Conservation (phyloP, 1,140 invertebrate species). For the Chrysoperla carnea region DNA sequence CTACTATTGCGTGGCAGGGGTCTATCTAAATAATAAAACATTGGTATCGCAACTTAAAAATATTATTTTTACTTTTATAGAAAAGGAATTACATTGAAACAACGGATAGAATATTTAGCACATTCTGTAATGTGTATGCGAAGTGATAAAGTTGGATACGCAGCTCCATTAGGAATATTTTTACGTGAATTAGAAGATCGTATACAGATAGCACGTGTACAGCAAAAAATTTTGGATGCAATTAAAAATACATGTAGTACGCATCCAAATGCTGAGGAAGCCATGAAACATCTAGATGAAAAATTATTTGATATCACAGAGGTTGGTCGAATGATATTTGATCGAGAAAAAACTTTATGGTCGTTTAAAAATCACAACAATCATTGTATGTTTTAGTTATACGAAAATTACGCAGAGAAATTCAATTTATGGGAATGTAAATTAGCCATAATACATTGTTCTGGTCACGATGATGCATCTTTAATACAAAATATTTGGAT, state of each 20-base stretch:
- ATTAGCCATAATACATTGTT: slow-evolving; percentile 68
- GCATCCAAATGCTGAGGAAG: slow-evolving; percentile 24
- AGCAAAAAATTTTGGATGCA: slow-evolving; percentile 48
- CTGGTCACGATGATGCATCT: slow-evolving; percentile 58
- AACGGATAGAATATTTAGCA: slow-evolving; percentile 80
- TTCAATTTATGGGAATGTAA: slow-evolving; percentile 72
- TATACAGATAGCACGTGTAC: slow-evolving; percentile 72
- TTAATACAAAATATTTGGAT: slow-evolving; percentile 64
- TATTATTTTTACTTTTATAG: slow-evolving; percentile 21
- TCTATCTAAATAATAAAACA: no score
- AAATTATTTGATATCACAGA: slow-evolving; percentile 45
- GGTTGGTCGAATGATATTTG: slow-evolving; percentile 16
- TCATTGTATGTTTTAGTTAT: slow-evolving; percentile 37
- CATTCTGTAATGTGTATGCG: slow-evolving; percentile 90
- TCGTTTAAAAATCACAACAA: no score
- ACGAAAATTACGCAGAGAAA: slow-evolving; percentile 65
- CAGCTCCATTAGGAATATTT: slow-evolving; percentile 64
- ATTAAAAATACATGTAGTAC: slow-evolving; percentile 30
- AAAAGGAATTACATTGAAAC: slow-evolving; percentile 36
- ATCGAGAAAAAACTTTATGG: no score
- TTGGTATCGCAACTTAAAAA: no score
- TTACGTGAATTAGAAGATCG: slow-evolving; percentile 87
- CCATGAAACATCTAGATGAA: slow-evolving; percentile 34
- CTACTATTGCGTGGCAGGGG: no score
- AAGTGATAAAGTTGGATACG: slow-evolving; percentile 61